phyloP scores from a whole-genome alignment of 2,113 vertebrate genomes.

The Setophaga kirtlandii region DNA sequence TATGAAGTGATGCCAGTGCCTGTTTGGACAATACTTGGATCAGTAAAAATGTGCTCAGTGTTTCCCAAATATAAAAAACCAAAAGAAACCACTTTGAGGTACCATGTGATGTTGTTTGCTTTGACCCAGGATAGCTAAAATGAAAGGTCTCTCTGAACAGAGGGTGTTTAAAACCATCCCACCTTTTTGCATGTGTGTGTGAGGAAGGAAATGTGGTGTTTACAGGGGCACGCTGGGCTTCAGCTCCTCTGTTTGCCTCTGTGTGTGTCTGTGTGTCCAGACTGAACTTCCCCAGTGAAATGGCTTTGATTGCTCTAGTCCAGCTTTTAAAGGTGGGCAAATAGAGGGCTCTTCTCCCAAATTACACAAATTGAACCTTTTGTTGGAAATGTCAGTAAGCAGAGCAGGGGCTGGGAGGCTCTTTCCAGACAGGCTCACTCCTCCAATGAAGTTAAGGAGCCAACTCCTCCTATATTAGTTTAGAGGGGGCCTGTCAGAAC shows the following conservation, averaged over 20 bases:
- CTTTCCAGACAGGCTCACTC: neutral
- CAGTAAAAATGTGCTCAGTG: neutral
- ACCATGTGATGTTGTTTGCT: constrained; percentile 38
- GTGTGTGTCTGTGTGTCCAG: neutral
- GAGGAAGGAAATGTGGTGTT: constrained; percentile 49
- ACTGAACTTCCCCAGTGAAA: neutral
- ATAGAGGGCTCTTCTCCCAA: neutral
- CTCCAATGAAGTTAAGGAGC: neutral
- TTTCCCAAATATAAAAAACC: constrained; percentile 33
- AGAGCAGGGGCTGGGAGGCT: neutral
- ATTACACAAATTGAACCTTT: neutral
- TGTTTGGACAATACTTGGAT: constrained; percentile 22
- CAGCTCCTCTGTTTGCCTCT: neutral
- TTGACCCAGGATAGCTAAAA: constrained; percentile 36
- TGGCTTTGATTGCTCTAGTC: neutral
- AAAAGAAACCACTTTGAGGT: constrained; percentile 39
- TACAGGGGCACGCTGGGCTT: neutral
- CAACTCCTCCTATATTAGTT: neutral
- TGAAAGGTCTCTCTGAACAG: constrained; percentile 45
- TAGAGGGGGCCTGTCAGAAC: neutral
- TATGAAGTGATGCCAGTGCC: neutral
- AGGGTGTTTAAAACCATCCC: neutral
- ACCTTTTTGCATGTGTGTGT: neutral
- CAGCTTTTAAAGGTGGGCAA: constrained; percentile 13
- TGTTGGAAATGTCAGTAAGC: neutral